phyloP scores from a whole-genome alignment of 2,797 vertebrate species.

The Spondyliosoma cantharus region DNA sequence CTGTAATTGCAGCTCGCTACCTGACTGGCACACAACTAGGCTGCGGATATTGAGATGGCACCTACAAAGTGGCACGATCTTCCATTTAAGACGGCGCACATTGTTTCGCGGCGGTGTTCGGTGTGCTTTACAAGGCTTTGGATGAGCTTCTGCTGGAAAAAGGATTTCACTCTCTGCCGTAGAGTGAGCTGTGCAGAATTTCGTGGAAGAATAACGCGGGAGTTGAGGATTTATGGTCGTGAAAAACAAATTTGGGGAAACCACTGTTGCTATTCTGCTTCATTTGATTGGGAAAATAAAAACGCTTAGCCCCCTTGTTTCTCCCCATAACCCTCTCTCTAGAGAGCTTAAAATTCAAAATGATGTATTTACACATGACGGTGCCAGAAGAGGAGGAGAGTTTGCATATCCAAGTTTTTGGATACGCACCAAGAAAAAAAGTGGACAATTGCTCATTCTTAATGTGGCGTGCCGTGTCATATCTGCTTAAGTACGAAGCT shows the following conservation, averaged over 20 bases:
- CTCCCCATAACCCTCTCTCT: not conserved
- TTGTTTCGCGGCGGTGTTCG: slow-evolving; percentile 22
- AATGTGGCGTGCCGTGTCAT: slow-evolving; percentile 43
- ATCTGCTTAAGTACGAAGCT: slow-evolving; percentile 53
- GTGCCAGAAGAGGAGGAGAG: slow-evolving; percentile 24
- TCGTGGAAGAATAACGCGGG: not conserved
- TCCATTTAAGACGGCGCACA: slow-evolving; percentile 11
- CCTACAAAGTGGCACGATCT: slow-evolving; percentile 36
- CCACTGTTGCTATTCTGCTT: slow-evolving; percentile 9
- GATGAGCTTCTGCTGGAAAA: slow-evolving; percentile 12
- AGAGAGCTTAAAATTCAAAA: slow-evolving; percentile 33
- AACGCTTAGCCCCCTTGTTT: not conserved
- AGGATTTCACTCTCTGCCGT: not conserved
- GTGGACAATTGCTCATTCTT: slow-evolving; percentile 54
- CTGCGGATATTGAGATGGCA: slow-evolving; percentile 39
- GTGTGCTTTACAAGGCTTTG: slow-evolving; percentile 18
- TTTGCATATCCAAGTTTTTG: slow-evolving; percentile 34
- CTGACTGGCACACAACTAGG: slow-evolving; percentile 37
- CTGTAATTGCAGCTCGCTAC: slow-evolving; percentile 44
- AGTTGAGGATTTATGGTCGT: slow-evolving; percentile 16
- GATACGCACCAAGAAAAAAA: slow-evolving; percentile 20
- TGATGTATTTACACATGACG: slow-evolving; percentile 28
- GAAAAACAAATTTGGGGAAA: slow-evolving; percentile 10
- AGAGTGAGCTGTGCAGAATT: slow-evolving; percentile 1
- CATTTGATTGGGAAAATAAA: slow-evolving; percentile 8